Evolutionary conservation across 1,140 invertebrate genomes (phyloP).

Genomic region (fruit fly (Drosophila melanogaster)): Release_6_plus_ISO1_MT NT_037436.4:3079001-3079500

Average conservation of each 20-base stretch:
- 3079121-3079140: slow-evolving; percentile 35
- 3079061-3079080: too few relatives aligned
- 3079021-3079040: slow-evolving; percentile 42
- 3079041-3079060: slow-evolving; percentile 28
- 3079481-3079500: slow-evolving; percentile 16
- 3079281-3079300: slow-evolving; percentile 75
- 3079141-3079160: slow-evolving; percentile 44
- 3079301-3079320: slow-evolving; percentile 57
- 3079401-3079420: slow-evolving; percentile 38
- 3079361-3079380: slow-evolving; percentile 38
- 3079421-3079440: slow-evolving; percentile 13
- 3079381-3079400: slow-evolving; percentile 48
- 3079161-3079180: slow-evolving; percentile 60
- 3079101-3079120: slow-evolving; percentile 10
- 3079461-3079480: slow-evolving; percentile 25
- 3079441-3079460: slow-evolving; percentile 25
- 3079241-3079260: slow-evolving; percentile 15
- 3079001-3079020: slow-evolving; percentile 54
- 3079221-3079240: slow-evolving; percentile 66
- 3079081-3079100: slow-evolving; percentile 1
- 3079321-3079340: slow-evolving; percentile 14
- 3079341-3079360: slow-evolving; percentile 26
- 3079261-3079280: slow-evolving; percentile 22
- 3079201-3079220: slow-evolving; percentile 59
- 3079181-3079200: slow-evolving; percentile 51